phyloP scores from a whole-genome alignment of 2,113 vertebrate species.

The Fulica atra region DNA sequence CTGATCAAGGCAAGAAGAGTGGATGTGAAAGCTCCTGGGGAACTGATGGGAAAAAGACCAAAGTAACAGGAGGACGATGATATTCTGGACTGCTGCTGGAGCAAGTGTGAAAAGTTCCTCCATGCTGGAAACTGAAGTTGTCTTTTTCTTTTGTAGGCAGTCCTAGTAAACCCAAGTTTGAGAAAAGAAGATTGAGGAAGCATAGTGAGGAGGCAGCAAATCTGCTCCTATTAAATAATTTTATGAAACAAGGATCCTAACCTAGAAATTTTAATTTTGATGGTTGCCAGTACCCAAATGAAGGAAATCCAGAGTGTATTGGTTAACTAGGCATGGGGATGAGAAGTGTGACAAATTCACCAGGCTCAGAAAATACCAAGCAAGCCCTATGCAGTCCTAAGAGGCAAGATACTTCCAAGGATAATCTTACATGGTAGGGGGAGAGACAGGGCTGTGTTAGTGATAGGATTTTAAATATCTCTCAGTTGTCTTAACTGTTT shows the following conservation, averaged over 20 bases:
- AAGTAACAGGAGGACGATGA: neutral
- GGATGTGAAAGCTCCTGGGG: neutral
- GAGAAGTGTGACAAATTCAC: neutral
- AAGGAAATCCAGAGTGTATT: neutral
- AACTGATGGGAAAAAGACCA: neutral
- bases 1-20: neutral
- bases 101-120: neutral
- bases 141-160: neutral
- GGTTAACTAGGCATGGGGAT: neutral
- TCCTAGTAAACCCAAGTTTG: neutral
- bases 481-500: slow-evolving; percentile 25
- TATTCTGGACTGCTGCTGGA: neutral
- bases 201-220: neutral
- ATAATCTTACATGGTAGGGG: neutral
- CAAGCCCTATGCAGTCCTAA: neutral
- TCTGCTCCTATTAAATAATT: fast-evolving
- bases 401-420: neutral
- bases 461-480: neutral
- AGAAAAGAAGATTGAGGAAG: neutral
- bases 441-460: neutral
- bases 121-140: neutral
- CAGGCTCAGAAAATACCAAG: neutral
- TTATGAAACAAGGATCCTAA: neutral
- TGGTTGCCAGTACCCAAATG: neutral
- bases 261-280: neutral